Base-by-base conservation (phyloP, 1,140 invertebrate genomes). In the Drosophila arawakana region DNA sequence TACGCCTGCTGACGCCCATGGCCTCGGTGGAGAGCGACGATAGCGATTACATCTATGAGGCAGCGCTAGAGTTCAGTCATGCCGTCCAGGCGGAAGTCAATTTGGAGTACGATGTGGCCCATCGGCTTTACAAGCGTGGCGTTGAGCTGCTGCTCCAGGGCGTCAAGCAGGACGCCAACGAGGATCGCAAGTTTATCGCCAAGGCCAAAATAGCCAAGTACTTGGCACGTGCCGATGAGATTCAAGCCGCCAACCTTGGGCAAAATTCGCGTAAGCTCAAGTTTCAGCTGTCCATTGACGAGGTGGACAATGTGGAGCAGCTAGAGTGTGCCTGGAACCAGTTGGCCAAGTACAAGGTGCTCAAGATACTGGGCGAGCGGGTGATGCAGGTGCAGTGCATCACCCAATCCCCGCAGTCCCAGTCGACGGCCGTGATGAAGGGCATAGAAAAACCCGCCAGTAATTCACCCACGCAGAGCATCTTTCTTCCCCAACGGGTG, bases 331-430 rank as follows among this genome's bases (percentile, higher is more conserved):
- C 91, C 6, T 92, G 89, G 84, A 92, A 92, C 58, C 82, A 94
- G 62, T 75, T 94, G 68, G 93, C 93, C 39, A 93, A 92, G 78
- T 94, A 93, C 74, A 94, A 94, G 88, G 93, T 93, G n/a, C 46
- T 93, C 11, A 81, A 91, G 70, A 78, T 93, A 30, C 78, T 93
- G 21, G 79, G 85, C 5, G 85, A 89, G 59, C 81, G 84, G 3
- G 93, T 93, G 37, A 93, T 94, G 92, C 81, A 93, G 49, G 93
- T 93, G 41, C 81, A 93, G 49, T 92, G 93, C 66, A 78, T 91
- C 0, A 93, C 93, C 39, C 76, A 90, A 13, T 30, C 25, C 25
- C 92, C 93, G 5, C 73, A 47, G 18, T 35, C 65, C 7, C 91
- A 93, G 18, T 78, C 93, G 30, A 65, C 86, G 10, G 93, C 90